Conservation (phyloP, 2,888 invertebrate genomes). For the Dendrolimus pini region DNA sequence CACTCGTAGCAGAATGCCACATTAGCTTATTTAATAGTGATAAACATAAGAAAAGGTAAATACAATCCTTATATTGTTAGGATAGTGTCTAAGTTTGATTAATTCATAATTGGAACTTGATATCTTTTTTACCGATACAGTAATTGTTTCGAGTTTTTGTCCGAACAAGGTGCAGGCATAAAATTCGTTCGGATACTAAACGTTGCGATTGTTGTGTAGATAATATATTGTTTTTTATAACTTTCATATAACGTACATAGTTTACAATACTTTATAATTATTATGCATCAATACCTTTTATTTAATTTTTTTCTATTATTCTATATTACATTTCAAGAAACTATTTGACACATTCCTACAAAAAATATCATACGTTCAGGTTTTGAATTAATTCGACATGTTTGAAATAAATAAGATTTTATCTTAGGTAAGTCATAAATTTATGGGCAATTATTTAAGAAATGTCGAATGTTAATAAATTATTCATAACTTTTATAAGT, state of each 20-base stretch:
- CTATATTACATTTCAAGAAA: neutral
- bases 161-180: slow-evolving; percentile 69
- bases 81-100: slow-evolving; percentile 57
- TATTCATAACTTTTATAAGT: neutral
- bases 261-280: neutral
- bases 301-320: neutral
- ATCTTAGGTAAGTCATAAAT: neutral
- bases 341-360: neutral
- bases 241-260: neutral
- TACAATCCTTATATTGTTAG: slow-evolving; percentile 50
- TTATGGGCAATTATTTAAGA: neutral
- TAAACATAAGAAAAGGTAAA: slow-evolving; percentile 43
- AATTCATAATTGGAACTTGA: slow-evolving; percentile 45
- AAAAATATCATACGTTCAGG: neutral
- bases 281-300: neutral
- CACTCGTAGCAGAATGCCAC: slow-evolving; percentile 65
- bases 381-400: neutral
- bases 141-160: slow-evolving; percentile 74
- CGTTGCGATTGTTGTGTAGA: slow-evolving; percentile 27
- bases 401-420: neutral
- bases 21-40: slow-evolving; percentile 50
- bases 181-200: slow-evolving; percentile 43
- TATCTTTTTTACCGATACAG: slow-evolving; percentile 45
- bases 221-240: neutral
- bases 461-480: neutral